phyloP scores from a whole-genome alignment of 2,888 invertebrate genomes.

The Bedellia somnulentella region DNA sequence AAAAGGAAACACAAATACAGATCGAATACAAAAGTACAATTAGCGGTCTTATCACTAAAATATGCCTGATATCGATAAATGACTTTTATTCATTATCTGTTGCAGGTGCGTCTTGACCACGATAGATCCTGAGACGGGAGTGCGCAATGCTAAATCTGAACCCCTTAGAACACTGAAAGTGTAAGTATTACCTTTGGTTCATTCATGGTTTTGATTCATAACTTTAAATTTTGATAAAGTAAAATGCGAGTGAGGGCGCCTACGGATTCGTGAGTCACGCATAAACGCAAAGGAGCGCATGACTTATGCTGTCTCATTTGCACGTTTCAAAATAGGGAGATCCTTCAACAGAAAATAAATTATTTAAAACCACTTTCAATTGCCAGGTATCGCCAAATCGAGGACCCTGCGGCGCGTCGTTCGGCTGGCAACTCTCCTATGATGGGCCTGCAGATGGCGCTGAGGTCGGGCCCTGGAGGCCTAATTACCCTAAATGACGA shows the following conservation, averaged over 20 bases:
- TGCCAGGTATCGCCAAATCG: conserved; percentile 31
- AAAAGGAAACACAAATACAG: too few relatives aligned
- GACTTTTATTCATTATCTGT: too few relatives aligned
- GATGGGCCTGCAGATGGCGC: conserved; percentile 40
- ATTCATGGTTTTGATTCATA: background rate
- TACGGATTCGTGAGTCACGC: background rate
- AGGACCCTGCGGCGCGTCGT: conserved; percentile 20
- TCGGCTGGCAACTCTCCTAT: conserved; percentile 27
- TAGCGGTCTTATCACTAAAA: too few relatives aligned
- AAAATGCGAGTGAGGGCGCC: background rate
- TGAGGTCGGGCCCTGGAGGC: conserved; percentile 31
- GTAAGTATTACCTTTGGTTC: conserved; percentile 31
- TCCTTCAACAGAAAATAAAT: too few relatives aligned
- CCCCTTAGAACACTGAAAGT: conserved; percentile 67
- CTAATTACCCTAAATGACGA: conserved; percentile 25
- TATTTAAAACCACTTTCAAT: too few relatives aligned
- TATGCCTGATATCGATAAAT: too few relatives aligned
- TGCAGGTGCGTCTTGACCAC: conserved; percentile 71
- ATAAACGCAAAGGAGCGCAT: too few relatives aligned
- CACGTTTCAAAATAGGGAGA: too few relatives aligned
- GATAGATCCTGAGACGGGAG: conserved; percentile 67
- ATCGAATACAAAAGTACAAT: too few relatives aligned
- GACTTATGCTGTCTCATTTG: background rate
- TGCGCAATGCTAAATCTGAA: conserved; percentile 59
- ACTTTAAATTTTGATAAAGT: background rate